Evolutionary conservation across 2,113 vertebrate genomes (phyloP), one percentile per base, ranked within the genome.

Genomic region (Mormyrus iriodes): DNA sequence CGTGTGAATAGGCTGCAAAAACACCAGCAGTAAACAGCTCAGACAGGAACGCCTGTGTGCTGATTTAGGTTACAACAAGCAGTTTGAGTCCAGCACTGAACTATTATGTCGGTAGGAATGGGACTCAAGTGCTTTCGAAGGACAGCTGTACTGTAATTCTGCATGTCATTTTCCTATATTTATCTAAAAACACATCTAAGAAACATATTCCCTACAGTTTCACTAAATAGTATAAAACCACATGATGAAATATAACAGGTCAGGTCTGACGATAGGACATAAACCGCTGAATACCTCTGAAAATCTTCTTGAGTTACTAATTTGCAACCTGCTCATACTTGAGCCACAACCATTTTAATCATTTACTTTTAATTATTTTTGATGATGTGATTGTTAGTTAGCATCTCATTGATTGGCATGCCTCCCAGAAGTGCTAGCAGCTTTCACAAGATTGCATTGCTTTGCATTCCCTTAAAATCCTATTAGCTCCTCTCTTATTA

Each of bases 331-430:
- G 46, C 82, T 52, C 52, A 84, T 49, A 79, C 73, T 39, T 83
- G 31, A 9, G 21, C 39, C 35, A 55, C 51, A 89, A 48, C 19
- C 49, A 42, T 69, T 84, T 88, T 31, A 88, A 65, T 89, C 52
- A 27, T 89, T 85, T 86, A 17, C 44, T 49, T 19, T 85, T 65
- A 85, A 89, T 89, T 85, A 86, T 69, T 85, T 84, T 84, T 61
- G n/a, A 88, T 65, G 87, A 79, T 27, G 65, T 79, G 13, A 88
- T 51, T 6, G 46, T 65, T 88, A 61, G 39, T 49, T 76, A 88
- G 88, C n/a, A 10, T 3, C n/a, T 82, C 65, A 53, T 42, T 88
- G 48, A 88, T 82, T 88, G n/a, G 35, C 65, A n/a, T 21, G 35
- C 76, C 35, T 58, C 51, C 52, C 76, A 46, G 65, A 83, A 2